Evolutionary conservation across 1,140 invertebrate species (phyloP).

Genomic region (Steinernema feltiae): DNA sequence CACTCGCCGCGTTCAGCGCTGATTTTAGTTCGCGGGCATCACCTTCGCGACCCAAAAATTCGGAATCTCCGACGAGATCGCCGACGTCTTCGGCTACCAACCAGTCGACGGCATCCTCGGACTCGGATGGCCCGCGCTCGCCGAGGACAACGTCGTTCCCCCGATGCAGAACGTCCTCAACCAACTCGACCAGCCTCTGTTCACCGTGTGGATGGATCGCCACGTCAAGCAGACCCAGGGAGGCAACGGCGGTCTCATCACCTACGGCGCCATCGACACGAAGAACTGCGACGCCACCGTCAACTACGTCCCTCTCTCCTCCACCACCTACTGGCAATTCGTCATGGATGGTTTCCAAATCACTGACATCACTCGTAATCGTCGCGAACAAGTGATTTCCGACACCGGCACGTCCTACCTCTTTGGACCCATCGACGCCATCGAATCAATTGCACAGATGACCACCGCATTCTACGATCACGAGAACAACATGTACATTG

Average conservation of each 20-base stretch:
- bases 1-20: no score
- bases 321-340: conserved; percentile 30
- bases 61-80: not conserved
- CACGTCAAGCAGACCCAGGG: not conserved
- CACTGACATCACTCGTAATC: not conserved
- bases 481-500: not conserved
- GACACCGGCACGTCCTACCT: conserved; percentile 31
- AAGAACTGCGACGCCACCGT: conserved; percentile 23
- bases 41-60: not conserved
- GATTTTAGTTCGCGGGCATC: not conserved
- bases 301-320: conserved; percentile 27
- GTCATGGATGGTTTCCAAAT: conserved; percentile 18
- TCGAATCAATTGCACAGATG: not conserved
- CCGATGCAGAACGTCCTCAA: conserved; percentile 31
- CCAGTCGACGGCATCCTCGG: conserved; percentile 7
- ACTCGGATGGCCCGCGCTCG: conserved; percentile 33
- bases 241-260: conserved; percentile 30
- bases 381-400: conserved; percentile 21
- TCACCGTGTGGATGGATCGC: conserved; percentile 36
- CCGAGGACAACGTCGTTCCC: conserved; percentile 18
- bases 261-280: conserved; percentile 28
- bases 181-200: conserved; percentile 33
- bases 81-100: not conserved
- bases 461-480: not conserved
- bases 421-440: not conserved